Conservation (phyloP, 2,888 invertebrate species). For the Hipparchia sbordonii region DNA sequence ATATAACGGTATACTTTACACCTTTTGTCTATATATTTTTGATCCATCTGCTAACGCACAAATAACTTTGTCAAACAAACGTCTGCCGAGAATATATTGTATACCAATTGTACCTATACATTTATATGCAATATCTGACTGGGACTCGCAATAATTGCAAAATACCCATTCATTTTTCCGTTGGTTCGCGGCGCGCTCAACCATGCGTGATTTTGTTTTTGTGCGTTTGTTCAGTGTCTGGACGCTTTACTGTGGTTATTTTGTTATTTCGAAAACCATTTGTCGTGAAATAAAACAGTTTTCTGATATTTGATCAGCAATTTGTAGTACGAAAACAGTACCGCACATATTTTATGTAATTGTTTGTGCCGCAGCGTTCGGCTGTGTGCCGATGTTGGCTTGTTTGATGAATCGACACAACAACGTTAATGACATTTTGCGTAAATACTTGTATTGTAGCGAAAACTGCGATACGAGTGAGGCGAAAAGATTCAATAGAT, state of each 20-base stretch:
- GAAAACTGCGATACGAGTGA: conserved; percentile 56
- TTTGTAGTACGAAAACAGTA: conserved; percentile 46
- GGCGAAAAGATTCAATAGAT: conserved; percentile 79
- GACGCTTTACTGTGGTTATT: conserved; percentile 69
- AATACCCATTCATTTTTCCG: conserved; percentile 76
- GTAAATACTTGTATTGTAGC: conserved; percentile 48
- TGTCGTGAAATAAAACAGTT: conserved; percentile 65
- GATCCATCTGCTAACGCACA: not conserved
- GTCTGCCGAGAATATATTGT: conserved; percentile 22
- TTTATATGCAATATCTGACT: conserved; percentile 44
- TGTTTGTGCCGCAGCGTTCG: conserved; percentile 41
- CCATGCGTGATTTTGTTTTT: conserved; percentile 79
- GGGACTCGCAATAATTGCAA: conserved; percentile 69
- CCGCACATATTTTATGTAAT: conserved; percentile 46
- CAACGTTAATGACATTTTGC: conserved; percentile 43
- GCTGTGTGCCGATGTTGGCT: conserved; percentile 35
- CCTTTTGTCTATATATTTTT: conserved; percentile 18
- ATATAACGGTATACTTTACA: conserved; percentile 33
- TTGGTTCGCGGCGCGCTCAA: conserved; percentile 62
- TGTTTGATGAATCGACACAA: conserved; percentile 43
- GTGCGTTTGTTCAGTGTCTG: conserved; percentile 75
- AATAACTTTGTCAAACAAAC: conserved; percentile 17
- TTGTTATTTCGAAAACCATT: conserved; percentile 67
- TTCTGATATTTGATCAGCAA: conserved; percentile 58
- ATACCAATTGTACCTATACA: conserved; percentile 39